Percentiles rank a stretch among this genome's conserved stretches.
These are phyloP conservation scores for Osmerus mordax DNA, from an alignment of 2,113 vertebrate genomes.

Conservation along the genomic window DNA sequence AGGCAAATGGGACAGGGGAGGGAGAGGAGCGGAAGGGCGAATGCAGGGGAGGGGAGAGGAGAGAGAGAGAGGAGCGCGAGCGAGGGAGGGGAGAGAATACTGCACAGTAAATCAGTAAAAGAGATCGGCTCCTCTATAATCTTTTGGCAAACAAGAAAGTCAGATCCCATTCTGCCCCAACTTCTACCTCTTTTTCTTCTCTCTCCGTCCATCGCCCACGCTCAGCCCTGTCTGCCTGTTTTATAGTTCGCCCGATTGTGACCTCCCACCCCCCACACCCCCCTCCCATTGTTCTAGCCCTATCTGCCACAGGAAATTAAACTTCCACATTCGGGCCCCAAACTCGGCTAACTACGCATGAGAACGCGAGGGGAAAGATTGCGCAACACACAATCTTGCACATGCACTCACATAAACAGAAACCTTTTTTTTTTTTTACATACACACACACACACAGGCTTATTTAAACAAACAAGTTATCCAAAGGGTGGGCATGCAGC, in stretches of 20 bases:
- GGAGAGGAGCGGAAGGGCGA: too few relatives aligned
- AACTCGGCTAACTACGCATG: too few relatives aligned
- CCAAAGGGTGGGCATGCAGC: neutral
- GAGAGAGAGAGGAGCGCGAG: neutral
- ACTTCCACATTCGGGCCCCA: constrained; percentile 19
- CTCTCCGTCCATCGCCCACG: constrained; percentile 4
- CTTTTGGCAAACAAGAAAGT: neutral
- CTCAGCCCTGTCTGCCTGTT: constrained; percentile 7
- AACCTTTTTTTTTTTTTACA: neutral
- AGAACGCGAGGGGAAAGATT: neutral
- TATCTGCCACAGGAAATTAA: constrained; percentile 48
- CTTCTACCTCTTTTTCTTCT: constrained; percentile 1
- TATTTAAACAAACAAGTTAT: neutral
- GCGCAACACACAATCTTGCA: neutral
- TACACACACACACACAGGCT: neutral
- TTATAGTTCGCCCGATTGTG: constrained; percentile 23
- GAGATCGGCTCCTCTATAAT: too few relatives aligned
- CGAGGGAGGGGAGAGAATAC: neutral
- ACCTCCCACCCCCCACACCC: neutral
- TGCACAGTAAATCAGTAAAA: neutral
- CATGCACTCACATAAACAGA: neutral
- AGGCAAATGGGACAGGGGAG: too few relatives aligned
- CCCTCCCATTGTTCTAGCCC: constrained; percentile 17
- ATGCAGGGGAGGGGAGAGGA: too few relatives aligned
- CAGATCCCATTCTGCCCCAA: too few relatives aligned